Evolutionary conservation across 1,140 invertebrate genomes (phyloP).

Genomic region (Armadillidium nasatum): DNA sequence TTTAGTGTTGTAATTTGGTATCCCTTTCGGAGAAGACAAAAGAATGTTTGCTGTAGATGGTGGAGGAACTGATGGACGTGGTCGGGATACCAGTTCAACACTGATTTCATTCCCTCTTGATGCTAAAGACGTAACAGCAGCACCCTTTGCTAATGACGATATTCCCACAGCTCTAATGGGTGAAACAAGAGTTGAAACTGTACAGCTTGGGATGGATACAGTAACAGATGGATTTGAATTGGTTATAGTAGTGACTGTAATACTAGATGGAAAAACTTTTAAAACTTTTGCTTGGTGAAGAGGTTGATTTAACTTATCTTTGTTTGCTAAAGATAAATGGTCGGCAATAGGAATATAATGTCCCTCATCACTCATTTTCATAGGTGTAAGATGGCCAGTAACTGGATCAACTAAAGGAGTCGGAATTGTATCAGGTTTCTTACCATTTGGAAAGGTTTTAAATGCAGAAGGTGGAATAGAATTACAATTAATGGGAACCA

Average conservation of each 20-base stretch:
- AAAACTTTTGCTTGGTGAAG: not conserved
- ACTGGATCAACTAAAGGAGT: constrained; percentile 26
- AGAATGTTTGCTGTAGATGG: not conserved
- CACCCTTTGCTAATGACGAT: not conserved
- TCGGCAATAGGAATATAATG: constrained; percentile 26
- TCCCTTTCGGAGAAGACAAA: not conserved
- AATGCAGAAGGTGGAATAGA: not conserved
- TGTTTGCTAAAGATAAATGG: not conserved
- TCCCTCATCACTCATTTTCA: constrained; percentile 29
- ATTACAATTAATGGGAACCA: not conserved
- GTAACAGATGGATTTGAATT: not conserved
- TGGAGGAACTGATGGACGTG: not conserved
- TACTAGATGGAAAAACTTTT: not conserved
- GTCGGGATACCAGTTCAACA: not conserved
- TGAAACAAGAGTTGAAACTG: not conserved
- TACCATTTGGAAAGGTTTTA: not conserved
- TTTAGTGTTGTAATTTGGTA: not conserved
- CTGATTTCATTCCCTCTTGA: not conserved
- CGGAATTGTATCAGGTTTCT: not conserved
- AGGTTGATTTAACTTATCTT: not conserved
- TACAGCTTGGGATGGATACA: not conserved
- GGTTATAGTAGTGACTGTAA: not conserved
- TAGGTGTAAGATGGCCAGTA: constrained; percentile 27
- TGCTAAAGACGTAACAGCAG: not conserved
- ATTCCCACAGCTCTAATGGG: not conserved